Evolutionary conservation across 2,797 vertebrate genomes (phyloP).

Genomic region (Acrossocheilus fasciatus): DNA sequence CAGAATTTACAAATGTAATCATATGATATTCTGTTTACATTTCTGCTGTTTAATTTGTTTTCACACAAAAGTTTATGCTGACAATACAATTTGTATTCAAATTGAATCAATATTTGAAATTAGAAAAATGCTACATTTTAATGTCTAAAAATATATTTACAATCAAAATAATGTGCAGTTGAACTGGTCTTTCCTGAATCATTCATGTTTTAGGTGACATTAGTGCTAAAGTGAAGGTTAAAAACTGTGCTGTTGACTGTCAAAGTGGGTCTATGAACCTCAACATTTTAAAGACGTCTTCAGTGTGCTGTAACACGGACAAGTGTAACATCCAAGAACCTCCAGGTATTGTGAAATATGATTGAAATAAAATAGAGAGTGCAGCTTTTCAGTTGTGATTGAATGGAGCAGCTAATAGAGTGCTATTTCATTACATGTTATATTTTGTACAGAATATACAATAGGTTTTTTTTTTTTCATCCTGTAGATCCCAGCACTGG

Average conservation of each 20-base stretch:
- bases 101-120: no score
- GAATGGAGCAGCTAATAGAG: not conserved
- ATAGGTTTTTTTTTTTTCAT: not conserved
- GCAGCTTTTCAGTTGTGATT: not conserved
- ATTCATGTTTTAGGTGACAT: not conserved
- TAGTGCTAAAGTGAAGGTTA: fast-evolving
- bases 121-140: not conserved
- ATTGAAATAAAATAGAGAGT: not conserved
- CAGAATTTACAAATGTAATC: not conserved
- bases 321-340: not conserved
- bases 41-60: not conserved
- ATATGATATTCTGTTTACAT: not conserved
- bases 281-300: fast-evolving
- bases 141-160: not conserved
- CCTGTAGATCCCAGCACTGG: not conserved
- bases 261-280: not conserved
- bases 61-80: no score
- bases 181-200: not conserved
- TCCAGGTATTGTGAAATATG: slow-evolving; percentile 17
- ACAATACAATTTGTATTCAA: no score
- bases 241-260: not conserved
- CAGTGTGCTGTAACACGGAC: not conserved
- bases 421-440: not conserved
- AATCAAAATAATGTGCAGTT: not conserved
- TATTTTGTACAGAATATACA: not conserved